phyloP scores from a whole-genome alignment of 2,888 invertebrate genomes.

The Plemyria rubiginata region DNA sequence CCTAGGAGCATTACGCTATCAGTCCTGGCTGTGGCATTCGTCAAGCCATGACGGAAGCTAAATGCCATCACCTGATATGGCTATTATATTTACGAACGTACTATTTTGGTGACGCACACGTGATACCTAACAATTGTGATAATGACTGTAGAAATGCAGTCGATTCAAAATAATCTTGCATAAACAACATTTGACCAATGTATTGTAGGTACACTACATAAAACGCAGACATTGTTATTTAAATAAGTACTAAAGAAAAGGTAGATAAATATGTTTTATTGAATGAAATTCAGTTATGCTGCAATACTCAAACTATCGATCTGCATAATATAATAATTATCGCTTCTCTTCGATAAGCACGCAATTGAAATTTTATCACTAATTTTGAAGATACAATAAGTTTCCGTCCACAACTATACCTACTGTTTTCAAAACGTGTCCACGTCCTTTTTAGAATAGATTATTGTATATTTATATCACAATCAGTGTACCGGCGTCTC shows the following conservation, averaged over 20 bases:
- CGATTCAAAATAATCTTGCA: not conserved
- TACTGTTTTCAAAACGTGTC: constrained; percentile 24
- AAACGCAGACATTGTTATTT: not conserved
- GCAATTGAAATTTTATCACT: constrained; percentile 45
- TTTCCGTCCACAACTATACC: constrained; percentile 52
- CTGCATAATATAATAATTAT: constrained; percentile 20
- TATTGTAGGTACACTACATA: not conserved
- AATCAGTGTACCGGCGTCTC: constrained; percentile 29
- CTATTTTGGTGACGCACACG: too few relatives aligned
- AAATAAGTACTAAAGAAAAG: not conserved
- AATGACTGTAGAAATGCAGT: not conserved
- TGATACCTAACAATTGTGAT: not conserved
- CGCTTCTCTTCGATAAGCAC: constrained; percentile 38
- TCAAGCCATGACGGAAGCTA: too few relatives aligned
- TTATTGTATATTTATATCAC: constrained; percentile 16
- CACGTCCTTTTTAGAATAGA: constrained; percentile 4
- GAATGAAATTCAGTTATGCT: constrained; percentile 8
- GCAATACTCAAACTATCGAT: constrained; percentile 7
- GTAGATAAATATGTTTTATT: not conserved
- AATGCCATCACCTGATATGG: too few relatives aligned
- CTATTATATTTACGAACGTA: too few relatives aligned
- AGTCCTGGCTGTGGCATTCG: too few relatives aligned
- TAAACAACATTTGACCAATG: not conserved
- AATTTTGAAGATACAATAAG: constrained; percentile 47
- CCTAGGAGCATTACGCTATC: too few relatives aligned